Percentiles rank a stretch among this genome's conserved stretches.
phyloP scores from a whole-genome alignment of 2,113 vertebrate genomes.

The Paramormyrops kingsleyae region DNA sequence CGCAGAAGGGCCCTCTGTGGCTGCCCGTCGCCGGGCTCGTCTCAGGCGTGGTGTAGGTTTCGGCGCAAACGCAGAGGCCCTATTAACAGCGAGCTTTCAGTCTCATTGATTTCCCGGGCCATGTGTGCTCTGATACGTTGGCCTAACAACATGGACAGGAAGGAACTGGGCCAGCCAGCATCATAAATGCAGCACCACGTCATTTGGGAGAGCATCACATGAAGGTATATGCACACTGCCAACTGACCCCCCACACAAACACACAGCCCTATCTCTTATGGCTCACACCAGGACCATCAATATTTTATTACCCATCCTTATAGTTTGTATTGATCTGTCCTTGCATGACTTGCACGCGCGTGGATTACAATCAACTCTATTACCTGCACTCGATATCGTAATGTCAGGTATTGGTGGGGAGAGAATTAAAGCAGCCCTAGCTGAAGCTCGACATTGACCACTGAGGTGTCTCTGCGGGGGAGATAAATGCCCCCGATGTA shows the following conservation, averaged over 20 bases:
- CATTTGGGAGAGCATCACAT: constrained; percentile 15
- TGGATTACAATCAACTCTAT: constrained; percentile 54
- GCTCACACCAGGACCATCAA: constrained; percentile 45
- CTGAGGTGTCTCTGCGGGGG: constrained; percentile 22
- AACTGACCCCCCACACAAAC: constrained; percentile 21
- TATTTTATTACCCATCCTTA: constrained; percentile 63
- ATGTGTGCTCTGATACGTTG: constrained; percentile 24
- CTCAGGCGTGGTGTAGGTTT: constrained; percentile 19
- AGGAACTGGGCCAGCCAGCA: constrained; percentile 16
- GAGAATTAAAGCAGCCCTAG: constrained; percentile 38
- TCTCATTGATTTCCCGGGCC: constrained; percentile 50
- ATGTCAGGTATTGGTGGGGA: constrained; percentile 27
- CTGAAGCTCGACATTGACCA: constrained; percentile 51
- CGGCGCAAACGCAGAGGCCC: constrained; percentile 2
- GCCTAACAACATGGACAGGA: constrained; percentile 25
- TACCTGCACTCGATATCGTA: constrained; percentile 46
- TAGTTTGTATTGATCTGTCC: constrained; percentile 57
- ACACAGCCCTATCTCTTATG: constrained; percentile 29
- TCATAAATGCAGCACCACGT: constrained; percentile 39
- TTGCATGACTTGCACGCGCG: constrained; percentile 39
- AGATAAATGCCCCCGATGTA: constrained; percentile 16
- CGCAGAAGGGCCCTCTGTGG: background rate
- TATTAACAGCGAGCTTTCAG: constrained; percentile 26
- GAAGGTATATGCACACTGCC: constrained; percentile 48
- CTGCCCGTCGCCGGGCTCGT: constrained; percentile 18